Evolutionary conservation across 2,888 invertebrate species (phyloP), one percentile per base, ranked within the genome.

Genomic region (Meganola albula): DNA sequence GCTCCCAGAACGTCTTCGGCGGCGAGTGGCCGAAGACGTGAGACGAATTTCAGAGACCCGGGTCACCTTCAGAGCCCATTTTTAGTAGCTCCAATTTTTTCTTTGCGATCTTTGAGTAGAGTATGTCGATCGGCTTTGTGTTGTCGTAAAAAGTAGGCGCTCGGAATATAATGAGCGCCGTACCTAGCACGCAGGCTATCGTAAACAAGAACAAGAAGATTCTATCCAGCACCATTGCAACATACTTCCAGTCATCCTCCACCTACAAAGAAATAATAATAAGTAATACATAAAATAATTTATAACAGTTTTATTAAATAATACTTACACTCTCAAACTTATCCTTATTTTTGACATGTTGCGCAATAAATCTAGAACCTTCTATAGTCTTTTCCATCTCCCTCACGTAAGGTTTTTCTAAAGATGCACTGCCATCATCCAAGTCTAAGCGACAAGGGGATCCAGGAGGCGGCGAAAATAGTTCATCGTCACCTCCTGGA

Each of bases 161-260:
- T 79, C 94, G 92, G 46, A 96, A 89, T 74, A 95, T 95, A 65
- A 95, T 95, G 57, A 94, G 87, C 39, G 92, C 92, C 40, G 95
- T 97, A 48, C 98, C 98, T 41, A 96, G 83, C 47, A 98, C 90
- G 79, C 97, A 98, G 52, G 96, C 96, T 72, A 96, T 89, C 70
- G 97, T 94, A 87, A 98, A 98, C 63, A 96, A 91, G 91, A 96
- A 97, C 58, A 98, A 90, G 87, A 98, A 98, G 63, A 98, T 90
- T 63, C 98, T 91, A 87, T 98, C 98, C 74, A 98, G 88, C 48
- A 98, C 98, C 96, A 98, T 95, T 34, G 92, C 92, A 38, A 98
- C 97, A 87, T 97, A 98, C 78, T 98, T 98, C 98, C 98, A 98
- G 85, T 98, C 98, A 84, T 97, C 97, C 78, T 94, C 95, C 63